phyloP scores from a whole-genome alignment of 2,888 invertebrate species.

The Crematogaster levior region DNA sequence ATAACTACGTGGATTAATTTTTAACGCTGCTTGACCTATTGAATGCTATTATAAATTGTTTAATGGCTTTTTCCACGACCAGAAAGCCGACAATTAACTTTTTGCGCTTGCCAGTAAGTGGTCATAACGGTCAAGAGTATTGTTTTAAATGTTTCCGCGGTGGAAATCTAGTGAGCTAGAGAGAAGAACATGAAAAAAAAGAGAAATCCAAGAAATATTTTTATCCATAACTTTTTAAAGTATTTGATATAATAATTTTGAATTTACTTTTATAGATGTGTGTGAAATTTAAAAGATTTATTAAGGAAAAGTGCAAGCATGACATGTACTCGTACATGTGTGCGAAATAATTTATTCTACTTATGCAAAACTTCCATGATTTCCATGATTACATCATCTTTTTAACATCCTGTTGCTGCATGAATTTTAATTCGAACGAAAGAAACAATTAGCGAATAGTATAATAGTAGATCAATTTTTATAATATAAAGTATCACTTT shows the following conservation, averaged over 20 bases:
- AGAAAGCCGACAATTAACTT: background rate
- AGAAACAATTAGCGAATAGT: background rate
- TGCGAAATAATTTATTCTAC: background rate
- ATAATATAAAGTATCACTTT: background rate
- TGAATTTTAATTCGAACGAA: background rate
- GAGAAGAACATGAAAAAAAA: background rate
- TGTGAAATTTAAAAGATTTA: constrained; percentile 3
- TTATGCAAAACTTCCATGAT: background rate
- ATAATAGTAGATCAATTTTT: background rate
- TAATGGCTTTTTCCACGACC: background rate
- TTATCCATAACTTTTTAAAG: background rate
- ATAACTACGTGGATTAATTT: constrained; percentile 11
- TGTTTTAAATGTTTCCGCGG: background rate
- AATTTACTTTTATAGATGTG: background rate
- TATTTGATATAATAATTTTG: background rate
- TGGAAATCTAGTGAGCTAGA: background rate
- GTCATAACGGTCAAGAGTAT: background rate
- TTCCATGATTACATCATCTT: background rate
- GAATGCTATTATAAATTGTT: constrained; percentile 10
- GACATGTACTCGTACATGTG: too few relatives aligned
- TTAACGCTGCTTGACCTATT: constrained; percentile 8
- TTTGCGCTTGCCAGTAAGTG: background rate
- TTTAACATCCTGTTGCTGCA: background rate
- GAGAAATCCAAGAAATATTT: background rate
- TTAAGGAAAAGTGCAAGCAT: background rate